Conservation (phyloP, 2,797 vertebrate genomes). For the Sebastes nivosus region DNA sequence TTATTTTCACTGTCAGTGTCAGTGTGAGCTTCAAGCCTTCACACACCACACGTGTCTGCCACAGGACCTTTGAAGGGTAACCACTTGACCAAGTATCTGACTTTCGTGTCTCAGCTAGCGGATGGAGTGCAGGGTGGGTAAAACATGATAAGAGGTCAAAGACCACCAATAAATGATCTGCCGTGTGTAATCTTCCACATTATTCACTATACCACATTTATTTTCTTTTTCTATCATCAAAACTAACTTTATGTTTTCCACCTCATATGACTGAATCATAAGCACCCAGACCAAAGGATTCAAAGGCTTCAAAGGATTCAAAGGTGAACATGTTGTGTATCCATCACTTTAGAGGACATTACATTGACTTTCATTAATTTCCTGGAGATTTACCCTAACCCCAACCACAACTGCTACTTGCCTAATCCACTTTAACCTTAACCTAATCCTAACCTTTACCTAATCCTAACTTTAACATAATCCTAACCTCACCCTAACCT, state of each 20-base stretch:
- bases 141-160: neutral
- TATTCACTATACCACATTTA: neutral
- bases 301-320: neutral
- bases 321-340: neutral
- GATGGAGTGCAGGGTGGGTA: neutral
- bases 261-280: neutral
- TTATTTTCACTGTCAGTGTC: neutral
- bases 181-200: neutral
- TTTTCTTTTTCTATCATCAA: neutral
- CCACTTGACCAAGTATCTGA: neutral
- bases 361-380: too few relatives aligned
- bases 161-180: neutral
- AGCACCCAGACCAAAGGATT: neutral
- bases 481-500: too few relatives aligned
- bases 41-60: neutral
- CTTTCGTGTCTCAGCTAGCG: fast-evolving
- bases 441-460: too few relatives aligned
- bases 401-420: too few relatives aligned
- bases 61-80: neutral
- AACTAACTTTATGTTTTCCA: neutral
- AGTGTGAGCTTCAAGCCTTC: neutral
- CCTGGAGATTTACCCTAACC: too few relatives aligned
- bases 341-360: too few relatives aligned
- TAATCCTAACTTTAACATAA: too few relatives aligned
- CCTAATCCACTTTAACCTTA: too few relatives aligned